Evolutionary conservation across 2,113 vertebrate species (phyloP).

Genomic region (Cygnus atratus): DNA sequence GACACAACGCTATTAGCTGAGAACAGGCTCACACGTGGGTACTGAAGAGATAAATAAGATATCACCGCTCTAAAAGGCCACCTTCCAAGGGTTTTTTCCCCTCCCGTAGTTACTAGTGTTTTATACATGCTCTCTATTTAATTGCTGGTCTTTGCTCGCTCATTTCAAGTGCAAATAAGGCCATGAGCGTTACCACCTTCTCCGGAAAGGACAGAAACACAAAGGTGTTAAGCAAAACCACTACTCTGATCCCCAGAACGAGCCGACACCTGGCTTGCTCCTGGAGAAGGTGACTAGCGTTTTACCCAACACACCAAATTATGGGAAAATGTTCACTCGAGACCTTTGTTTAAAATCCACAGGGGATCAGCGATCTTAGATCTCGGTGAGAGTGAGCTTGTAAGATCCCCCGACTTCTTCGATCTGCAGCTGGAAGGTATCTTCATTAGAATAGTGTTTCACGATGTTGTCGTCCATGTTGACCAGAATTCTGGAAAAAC

Average conservation of each 20-base stretch:
- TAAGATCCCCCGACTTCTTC: slow-evolving; percentile 89
- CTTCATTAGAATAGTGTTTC: slow-evolving; percentile 98
- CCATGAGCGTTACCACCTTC: background rate
- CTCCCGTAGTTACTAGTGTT: slow-evolving; percentile 21
- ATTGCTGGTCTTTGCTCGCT: background rate
- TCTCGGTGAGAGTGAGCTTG: slow-evolving; percentile 96
- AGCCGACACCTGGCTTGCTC: background rate
- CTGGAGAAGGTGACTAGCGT: background rate
- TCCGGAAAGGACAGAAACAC: slow-evolving; percentile 29
- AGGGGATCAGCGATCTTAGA: slow-evolving; percentile 74
- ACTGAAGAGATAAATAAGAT: slow-evolving; percentile 30
- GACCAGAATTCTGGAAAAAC: slow-evolving; percentile 87
- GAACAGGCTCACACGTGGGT: background rate
- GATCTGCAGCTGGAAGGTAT: slow-evolving; percentile 97
- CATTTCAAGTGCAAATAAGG: slow-evolving; percentile 48
- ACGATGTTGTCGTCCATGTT: slow-evolving; percentile 99
- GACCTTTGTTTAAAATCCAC: slow-evolving; percentile 35
- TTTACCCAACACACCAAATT: slow-evolving; percentile 1
- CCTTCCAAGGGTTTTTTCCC: slow-evolving; percentile 28
- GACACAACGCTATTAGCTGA: slow-evolving; percentile 12
- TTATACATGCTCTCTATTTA: slow-evolving; percentile 8
- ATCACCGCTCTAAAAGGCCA: slow-evolving; percentile 40
- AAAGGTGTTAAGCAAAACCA: slow-evolving; percentile 28
- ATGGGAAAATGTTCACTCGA: background rate
- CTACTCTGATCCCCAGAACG: slow-evolving; percentile 45